Evolutionary conservation across 2,888 invertebrate species (phyloP), one percentile per base, ranked within the genome.

Genomic region (Pemphredon lugubris): DNA sequence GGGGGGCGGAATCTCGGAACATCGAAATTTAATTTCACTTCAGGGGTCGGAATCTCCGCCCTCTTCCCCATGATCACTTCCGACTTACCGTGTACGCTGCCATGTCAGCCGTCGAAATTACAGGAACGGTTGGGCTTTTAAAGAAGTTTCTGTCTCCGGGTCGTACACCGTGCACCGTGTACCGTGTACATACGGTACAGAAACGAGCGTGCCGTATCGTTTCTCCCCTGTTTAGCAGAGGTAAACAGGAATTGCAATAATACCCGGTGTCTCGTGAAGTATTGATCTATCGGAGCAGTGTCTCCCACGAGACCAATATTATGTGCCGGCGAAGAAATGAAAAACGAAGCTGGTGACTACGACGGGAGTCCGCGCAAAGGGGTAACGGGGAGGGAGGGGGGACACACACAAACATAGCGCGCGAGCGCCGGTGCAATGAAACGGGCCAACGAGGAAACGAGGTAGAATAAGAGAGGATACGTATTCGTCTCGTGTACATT

Each of bases 211-310:
- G 51, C 65, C 45, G 20, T 32, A 67, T 50, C 67, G 48, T 47
- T 26, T 26, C 26, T 54, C 45, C 51, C 65, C 69, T 81, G 81
- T 79, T 79, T 81, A 70, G 65, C 60, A 65, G 67, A 57, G 42
- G 72, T 48, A 79, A 79, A 77, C 75, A 77, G 81, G 70, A 79
- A 81, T 65, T 67, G 70, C 81, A 81, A 79, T 79, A 81, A 79
- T 79, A 75, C 72, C 57, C 64, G 54, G 70, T 63, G 70, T 69
- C 73, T 68, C 55, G 66, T 65, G 48, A 67, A 50, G 60, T 65
- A 80, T 77, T 78, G 81, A 78, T 53, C 68, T 58, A 64, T 63
- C 65, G 34, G 51, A 2, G 44, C 34, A 50, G n/a, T 58, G 4
- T 5, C 26, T 26, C 78, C 59, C 58, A 5, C 20, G 77, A 71